phyloP scores from a whole-genome alignment of 2,113 vertebrate species.

The Thomomys bottae region DNA sequence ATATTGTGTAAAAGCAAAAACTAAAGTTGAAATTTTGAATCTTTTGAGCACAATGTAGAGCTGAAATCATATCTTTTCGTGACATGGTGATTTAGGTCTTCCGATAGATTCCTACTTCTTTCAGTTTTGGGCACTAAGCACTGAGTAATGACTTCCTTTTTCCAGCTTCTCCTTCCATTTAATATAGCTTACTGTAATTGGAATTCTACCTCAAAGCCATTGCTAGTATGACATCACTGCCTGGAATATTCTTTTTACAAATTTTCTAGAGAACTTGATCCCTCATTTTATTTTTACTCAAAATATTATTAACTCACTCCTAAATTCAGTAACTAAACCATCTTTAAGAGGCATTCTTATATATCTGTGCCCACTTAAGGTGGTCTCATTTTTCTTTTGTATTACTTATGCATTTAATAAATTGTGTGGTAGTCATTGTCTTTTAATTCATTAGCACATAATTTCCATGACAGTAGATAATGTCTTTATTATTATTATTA shows the following conservation, averaged over 20 bases:
- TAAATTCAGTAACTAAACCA: not conserved
- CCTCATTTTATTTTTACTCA: not conserved
- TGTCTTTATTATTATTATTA: no score
- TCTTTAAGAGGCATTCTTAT: not conserved
- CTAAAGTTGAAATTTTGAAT: not conserved
- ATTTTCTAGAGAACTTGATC: not conserved
- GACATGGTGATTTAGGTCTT: not conserved
- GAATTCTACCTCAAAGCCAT: not conserved
- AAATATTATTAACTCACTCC: not conserved
- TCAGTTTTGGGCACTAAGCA: not conserved
- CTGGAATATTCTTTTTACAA: not conserved
- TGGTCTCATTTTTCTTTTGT: not conserved
- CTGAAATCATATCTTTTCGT: not conserved
- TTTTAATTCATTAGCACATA: not conserved
- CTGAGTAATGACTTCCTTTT: not conserved
- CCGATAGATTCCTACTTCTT: not conserved
- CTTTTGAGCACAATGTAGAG: not conserved
- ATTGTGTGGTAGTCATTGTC: not conserved
- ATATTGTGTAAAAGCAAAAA: not conserved
- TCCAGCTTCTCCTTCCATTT: no score
- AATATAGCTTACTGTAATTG: no score
- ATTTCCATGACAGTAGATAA: not conserved
- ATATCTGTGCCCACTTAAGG: not conserved
- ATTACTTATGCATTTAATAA: not conserved
- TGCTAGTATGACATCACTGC: not conserved